Evolutionary conservation across 2,113 vertebrate genomes (phyloP).

Genomic region (Neogale vison): DNA sequence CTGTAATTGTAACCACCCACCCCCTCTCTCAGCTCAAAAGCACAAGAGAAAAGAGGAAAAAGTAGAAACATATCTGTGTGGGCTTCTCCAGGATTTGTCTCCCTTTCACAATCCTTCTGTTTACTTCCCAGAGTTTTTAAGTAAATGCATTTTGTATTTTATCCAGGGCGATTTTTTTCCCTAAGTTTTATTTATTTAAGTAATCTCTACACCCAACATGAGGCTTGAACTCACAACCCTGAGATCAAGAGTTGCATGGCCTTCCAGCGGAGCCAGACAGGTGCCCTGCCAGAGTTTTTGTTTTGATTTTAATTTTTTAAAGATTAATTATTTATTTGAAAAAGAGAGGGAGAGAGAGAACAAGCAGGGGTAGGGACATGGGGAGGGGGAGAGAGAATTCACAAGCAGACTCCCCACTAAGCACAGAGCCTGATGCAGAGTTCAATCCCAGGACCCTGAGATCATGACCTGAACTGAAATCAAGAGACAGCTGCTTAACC

Average conservation of each 20-base stretch:
- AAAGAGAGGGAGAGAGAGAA: too few species aligned
- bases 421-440: too few species aligned
- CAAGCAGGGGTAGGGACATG: too few species aligned
- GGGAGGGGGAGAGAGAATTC: too few species aligned
- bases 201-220: not conserved
- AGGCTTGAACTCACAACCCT: not conserved
- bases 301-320: too few species aligned
- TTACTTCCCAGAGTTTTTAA: not conserved
- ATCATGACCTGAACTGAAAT: not conserved
- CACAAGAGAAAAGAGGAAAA: not conserved
- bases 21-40: not conserved
- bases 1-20: not conserved
- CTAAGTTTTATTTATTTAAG: not conserved
- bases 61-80: not conserved
- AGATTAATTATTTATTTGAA: too few species aligned
- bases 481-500: not conserved
- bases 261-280: not conserved
- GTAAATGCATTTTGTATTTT: not conserved
- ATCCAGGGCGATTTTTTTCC: not conserved
- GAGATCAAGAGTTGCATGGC: not conserved
- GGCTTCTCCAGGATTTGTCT: not conserved
- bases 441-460: too few species aligned
- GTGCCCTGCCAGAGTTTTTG: not conserved
- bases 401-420: too few species aligned
- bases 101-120: not conserved